phyloP scores from a whole-genome alignment of 2,797 vertebrate species.

The Poecilia wingei region DNA sequence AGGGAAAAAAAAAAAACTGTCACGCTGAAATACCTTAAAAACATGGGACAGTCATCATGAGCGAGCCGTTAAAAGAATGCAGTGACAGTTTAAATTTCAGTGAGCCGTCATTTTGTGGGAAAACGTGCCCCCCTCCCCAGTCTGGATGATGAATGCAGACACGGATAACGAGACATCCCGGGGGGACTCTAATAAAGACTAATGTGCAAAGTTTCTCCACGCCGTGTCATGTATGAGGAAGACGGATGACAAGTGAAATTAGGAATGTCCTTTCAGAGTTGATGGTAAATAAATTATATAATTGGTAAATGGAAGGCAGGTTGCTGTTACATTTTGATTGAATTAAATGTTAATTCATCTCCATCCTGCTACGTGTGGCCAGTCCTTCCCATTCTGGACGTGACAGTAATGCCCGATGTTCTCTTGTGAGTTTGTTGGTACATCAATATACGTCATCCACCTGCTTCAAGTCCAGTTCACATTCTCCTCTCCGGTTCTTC shows the following conservation, averaged over 20 bases:
- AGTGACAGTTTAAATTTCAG: slow-evolving; percentile 27
- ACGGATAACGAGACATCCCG: slow-evolving; percentile 45
- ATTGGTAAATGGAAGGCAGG: slow-evolving; percentile 58
- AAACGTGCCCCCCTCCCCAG: slow-evolving; percentile 12
- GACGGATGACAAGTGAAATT: slow-evolving; percentile 52
- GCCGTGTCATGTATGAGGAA: slow-evolving; percentile 47
- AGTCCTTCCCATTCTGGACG: slow-evolving; percentile 32
- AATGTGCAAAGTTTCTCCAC: slow-evolving; percentile 54
- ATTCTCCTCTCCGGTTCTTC: slow-evolving; percentile 45
- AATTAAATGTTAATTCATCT: slow-evolving; percentile 64
- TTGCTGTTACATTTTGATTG: slow-evolving; percentile 51
- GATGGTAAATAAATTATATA: slow-evolving; percentile 65
- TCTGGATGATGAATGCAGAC: slow-evolving; percentile 60
- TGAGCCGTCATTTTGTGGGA: slow-evolving; percentile 32
- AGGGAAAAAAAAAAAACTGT: background rate
- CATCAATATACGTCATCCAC: background rate
- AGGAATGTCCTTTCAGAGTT: slow-evolving; percentile 52
- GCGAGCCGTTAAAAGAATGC: slow-evolving; percentile 29
- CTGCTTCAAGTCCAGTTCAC: slow-evolving; percentile 21
- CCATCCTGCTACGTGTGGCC: slow-evolving; percentile 37
- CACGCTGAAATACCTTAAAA: slow-evolving; percentile 24
- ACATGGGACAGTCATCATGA: slow-evolving; percentile 8
- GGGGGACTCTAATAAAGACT: slow-evolving; percentile 57
- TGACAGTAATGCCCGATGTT: slow-evolving; percentile 55
- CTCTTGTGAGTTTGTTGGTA: slow-evolving; percentile 15